Evolutionary conservation across 1,140 invertebrate genomes (phyloP), one percentile per base, ranked within the genome.

Genomic region (Teleogryllus occipitalis): DNA sequence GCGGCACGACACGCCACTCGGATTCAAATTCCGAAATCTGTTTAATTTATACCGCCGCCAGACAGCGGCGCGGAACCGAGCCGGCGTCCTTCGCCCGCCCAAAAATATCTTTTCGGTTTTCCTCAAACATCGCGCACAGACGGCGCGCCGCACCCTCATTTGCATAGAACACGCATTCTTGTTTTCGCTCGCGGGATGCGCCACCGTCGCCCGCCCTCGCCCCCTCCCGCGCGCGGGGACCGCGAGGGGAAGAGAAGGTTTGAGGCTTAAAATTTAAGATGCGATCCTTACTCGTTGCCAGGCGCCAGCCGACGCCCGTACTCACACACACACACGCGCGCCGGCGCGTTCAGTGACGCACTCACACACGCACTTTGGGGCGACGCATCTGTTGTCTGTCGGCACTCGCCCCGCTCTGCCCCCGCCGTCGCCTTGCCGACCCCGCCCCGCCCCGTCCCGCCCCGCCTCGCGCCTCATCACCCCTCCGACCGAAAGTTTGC

Each of bases 81-180:
- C 27, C 27, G 18, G 2, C 54, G 54, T 65, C 54, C 54, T 65
- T 65, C 54, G 54, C 54, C 54, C 54, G 54, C 54, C 54, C 27
- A 39, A 65, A 65, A 65, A 65, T 65, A 65, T 65, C 54, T 65
- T 65, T 65, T 65, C 54, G 54, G 54, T 65, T 65, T 65, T 65
- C 54, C 54, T 65, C 54, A 65, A 65, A 65, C 54, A 65, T 65
- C 54, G 54, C 54, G 18, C 54, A 65, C 54, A 65, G 54, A 65
- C 54, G 54, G 54, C 18, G 18, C 18, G 54, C 10, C 18, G 54
- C 54, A 10, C 18, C 18, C 54, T 10, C 54, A 65, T 65, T 65
- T 65, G 54, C 54, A 65, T 65, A 65, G 54, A 65, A 65, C 54
- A 65, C 54, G 54, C 54, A 65, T 65, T 65, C 54, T 65, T 65